phyloP scores from a whole-genome alignment of 2,113 vertebrate species.

The Melanerpes formicivorus region DNA sequence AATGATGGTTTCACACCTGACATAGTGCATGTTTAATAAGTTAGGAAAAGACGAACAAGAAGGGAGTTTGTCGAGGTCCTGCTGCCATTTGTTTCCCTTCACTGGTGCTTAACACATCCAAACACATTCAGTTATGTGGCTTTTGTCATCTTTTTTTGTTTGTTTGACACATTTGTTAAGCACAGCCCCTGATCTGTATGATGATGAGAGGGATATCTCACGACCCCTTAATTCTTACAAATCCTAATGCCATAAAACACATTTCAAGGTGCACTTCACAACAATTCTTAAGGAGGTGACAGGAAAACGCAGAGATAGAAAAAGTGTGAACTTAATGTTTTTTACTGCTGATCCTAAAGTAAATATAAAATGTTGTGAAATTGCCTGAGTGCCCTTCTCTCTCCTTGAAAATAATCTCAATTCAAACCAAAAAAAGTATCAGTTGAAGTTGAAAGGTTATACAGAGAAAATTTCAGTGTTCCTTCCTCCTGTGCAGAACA shows the following conservation, averaged over 20 bases:
- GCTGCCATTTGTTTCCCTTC: neutral
- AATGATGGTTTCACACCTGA: conserved; percentile 23
- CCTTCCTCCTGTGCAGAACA: neutral
- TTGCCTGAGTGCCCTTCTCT: neutral
- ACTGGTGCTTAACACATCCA: neutral
- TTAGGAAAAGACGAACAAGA: neutral
- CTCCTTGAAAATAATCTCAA: neutral
- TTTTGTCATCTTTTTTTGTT: neutral
- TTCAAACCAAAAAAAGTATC: neutral
- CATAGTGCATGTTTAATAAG: neutral
- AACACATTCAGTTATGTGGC: neutral
- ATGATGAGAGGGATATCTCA: neutral
- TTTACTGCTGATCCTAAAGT: neutral
- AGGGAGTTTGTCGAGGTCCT: neutral
- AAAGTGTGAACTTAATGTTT: neutral
- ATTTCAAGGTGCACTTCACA: neutral
- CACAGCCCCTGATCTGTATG: neutral
- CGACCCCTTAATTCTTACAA: neutral
- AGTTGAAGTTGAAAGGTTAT: neutral
- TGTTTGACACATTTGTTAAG: neutral
- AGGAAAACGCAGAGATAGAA: neutral
- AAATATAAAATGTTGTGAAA: neutral
- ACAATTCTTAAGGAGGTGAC: neutral
- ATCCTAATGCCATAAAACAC: neutral
- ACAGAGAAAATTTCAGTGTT: neutral